These are phyloP conservation scores for Balaeniceps rex DNA, from an alignment of 2,113 vertebrate species.

Conservation along the genomic window DNA sequence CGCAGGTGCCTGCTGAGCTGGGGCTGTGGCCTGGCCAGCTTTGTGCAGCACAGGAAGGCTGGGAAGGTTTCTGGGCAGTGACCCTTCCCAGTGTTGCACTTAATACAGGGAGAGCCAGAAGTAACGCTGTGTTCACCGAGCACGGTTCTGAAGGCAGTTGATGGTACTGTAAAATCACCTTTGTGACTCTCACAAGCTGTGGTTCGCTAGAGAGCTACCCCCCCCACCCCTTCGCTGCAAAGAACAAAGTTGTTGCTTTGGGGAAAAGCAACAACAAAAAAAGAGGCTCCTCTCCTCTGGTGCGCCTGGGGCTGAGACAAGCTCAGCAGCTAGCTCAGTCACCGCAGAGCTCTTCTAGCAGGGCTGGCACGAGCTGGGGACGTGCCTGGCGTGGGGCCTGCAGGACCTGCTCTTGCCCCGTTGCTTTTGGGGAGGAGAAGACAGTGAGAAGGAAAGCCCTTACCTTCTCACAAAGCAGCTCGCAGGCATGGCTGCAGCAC, in stretches of 20 bases:
- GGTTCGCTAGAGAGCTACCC: too few relatives aligned
- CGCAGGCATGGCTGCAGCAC: neutral
- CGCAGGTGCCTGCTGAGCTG: rapidly evolving
- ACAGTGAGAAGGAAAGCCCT: rapidly evolving
- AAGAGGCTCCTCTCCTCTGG: neutral
- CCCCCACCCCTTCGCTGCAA: neutral
- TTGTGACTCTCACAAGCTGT: neutral
- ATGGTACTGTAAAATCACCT: too few relatives aligned
- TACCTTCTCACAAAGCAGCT: rapidly evolving
- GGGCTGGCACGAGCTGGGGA: rapidly evolving
- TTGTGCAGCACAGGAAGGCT: neutral
- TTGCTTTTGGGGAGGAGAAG: neutral
- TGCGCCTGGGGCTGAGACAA: neutral
- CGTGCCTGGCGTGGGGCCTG: too few relatives aligned
- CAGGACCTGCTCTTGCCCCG: neutral
- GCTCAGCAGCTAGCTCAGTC: neutral
- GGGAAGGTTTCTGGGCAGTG: neutral
- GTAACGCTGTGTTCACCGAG: rapidly evolving
- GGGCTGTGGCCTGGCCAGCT: rapidly evolving
- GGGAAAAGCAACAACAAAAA: neutral
- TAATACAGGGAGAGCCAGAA: neutral
- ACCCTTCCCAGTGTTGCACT: neutral
- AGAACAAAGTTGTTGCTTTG: neutral
- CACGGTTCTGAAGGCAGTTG: too few relatives aligned
- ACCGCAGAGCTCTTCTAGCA: too few relatives aligned